These are phyloP conservation scores for Himalopsyche japonica DNA, from an alignment of 2,888 invertebrate genomes.

Conservation along the genomic window DNA sequence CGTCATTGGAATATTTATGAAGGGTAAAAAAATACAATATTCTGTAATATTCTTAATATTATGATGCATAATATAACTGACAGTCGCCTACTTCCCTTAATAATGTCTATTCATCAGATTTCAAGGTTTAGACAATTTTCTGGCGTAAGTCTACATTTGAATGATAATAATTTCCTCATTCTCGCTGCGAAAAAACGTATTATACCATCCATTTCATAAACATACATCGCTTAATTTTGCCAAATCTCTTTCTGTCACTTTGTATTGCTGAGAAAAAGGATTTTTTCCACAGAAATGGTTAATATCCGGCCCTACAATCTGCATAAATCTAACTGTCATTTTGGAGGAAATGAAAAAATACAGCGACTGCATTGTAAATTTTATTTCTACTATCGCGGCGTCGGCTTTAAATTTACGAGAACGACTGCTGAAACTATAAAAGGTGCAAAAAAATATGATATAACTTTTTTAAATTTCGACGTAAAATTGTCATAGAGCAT, in stretches of 20 bases:
- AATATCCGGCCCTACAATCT: slow-evolving; percentile 34
- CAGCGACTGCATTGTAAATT: background rate
- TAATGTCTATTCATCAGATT: background rate
- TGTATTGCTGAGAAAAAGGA: background rate
- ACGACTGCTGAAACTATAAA: background rate
- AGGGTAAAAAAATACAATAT: too few relatives aligned
- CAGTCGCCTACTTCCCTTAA: background rate
- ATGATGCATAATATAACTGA: too few relatives aligned
- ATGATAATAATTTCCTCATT: background rate
- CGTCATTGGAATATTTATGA: too few relatives aligned
- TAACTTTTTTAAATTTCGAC: background rate
- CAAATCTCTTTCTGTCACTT: background rate
- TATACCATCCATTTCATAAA: background rate
- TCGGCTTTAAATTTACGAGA: background rate
- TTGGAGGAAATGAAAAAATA: background rate
- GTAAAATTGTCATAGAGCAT: background rate
- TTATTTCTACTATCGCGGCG: background rate
- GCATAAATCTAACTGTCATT: slow-evolving; percentile 30
- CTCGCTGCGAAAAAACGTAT: background rate
- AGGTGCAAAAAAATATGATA: background rate
- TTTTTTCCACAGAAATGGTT: slow-evolving; percentile 8
- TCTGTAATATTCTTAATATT: too few relatives aligned
- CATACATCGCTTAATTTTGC: background rate
- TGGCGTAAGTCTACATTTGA: background rate
- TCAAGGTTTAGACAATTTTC: background rate